Percentiles rank a stretch among this genome's conserved stretches.
These are phyloP conservation scores for Erannis defoliaria DNA, from an alignment of 2,888 invertebrate genomes.

Conservation along the genomic window DNA sequence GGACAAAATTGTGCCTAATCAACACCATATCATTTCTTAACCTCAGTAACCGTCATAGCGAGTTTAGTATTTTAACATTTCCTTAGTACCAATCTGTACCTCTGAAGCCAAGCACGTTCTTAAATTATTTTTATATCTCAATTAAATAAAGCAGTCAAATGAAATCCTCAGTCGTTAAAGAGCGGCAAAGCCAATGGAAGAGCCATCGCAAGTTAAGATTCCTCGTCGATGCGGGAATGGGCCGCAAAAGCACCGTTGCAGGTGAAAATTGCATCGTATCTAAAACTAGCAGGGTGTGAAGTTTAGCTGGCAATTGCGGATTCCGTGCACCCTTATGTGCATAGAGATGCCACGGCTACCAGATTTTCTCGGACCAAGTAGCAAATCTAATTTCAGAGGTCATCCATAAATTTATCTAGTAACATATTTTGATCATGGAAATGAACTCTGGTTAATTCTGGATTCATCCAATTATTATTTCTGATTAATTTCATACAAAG, in stretches of 20 bases:
- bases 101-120: not conserved
- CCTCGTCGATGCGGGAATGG: slow-evolving; percentile 19
- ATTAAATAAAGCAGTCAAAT: slow-evolving; percentile 10
- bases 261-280: slow-evolving; percentile 44
- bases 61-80: not conserved
- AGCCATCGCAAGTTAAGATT: slow-evolving; percentile 22
- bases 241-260: slow-evolving; percentile 28
- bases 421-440: too few relatives aligned
- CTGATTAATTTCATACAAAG: too few relatives aligned
- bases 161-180: slow-evolving; percentile 19
- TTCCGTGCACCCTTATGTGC: slow-evolving; percentile 38
- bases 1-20: not conserved
- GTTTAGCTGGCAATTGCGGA: slow-evolving; percentile 48
- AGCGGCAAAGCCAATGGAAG: slow-evolving; percentile 17
- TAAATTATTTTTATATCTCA: not conserved
- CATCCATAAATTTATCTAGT: too few relatives aligned
- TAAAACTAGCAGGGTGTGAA: slow-evolving; percentile 45
- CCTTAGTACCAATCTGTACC: not conserved
- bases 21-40: too few relatives aligned
- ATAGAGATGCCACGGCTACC: slow-evolving; percentile 9
- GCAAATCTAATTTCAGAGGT: not conserved
- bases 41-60: not conserved
- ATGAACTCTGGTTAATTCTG: too few relatives aligned
- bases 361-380: slow-evolving; percentile 11
- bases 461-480: too few relatives aligned